Percentiles rank a stretch among this genome's conserved stretches.
Evolutionary conservation across 1,140 invertebrate genomes (phyloP).

Genomic region (Xylocopa sonorina): DNA sequence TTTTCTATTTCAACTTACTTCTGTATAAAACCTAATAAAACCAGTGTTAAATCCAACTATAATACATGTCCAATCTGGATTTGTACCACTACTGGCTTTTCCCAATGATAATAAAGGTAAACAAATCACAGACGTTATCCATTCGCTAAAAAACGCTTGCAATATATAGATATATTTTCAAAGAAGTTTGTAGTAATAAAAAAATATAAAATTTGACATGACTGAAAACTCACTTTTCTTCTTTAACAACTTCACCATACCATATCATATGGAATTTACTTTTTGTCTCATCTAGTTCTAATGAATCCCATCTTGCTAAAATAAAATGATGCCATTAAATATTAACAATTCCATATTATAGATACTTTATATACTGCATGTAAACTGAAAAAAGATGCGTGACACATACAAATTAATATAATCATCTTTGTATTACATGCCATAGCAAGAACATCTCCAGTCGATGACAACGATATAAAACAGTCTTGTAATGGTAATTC

Average conservation of each 20-base stretch:
- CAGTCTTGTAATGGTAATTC: conserved; percentile 77
- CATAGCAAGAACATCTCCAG: conserved; percentile 76
- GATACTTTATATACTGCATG: not conserved
- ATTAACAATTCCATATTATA: not conserved
- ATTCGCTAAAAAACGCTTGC: conserved; percentile 80
- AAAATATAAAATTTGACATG: conserved; percentile 26
- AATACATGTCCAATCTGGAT: conserved; percentile 97
- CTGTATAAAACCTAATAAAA: conserved; percentile 93
- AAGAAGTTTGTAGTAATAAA: conserved; percentile 35
- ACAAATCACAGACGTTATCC: conserved; percentile 83
- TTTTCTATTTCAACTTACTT: too few species aligned
- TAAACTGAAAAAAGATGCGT: not conserved
- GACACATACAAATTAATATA: conserved; percentile 78
- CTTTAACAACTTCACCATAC: conserved; percentile 76
- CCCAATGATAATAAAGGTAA: conserved; percentile 87
- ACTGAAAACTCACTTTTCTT: conserved; percentile 75
- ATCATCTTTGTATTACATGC: conserved; percentile 77
- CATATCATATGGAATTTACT: conserved; percentile 81
- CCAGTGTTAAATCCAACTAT: conserved; percentile 93
- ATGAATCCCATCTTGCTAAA: conserved; percentile 82
- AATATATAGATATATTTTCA: conserved; percentile 53
- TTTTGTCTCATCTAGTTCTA: conserved; percentile 80
- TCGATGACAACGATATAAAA: conserved; percentile 75
- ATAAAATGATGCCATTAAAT: conserved; percentile 1
- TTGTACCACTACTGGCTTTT: conserved; percentile 85